Evolutionary conservation across 2,888 invertebrate genomes (phyloP), one percentile per base, ranked within the genome.

Genomic region (Carterocephalus palaemon): DNA sequence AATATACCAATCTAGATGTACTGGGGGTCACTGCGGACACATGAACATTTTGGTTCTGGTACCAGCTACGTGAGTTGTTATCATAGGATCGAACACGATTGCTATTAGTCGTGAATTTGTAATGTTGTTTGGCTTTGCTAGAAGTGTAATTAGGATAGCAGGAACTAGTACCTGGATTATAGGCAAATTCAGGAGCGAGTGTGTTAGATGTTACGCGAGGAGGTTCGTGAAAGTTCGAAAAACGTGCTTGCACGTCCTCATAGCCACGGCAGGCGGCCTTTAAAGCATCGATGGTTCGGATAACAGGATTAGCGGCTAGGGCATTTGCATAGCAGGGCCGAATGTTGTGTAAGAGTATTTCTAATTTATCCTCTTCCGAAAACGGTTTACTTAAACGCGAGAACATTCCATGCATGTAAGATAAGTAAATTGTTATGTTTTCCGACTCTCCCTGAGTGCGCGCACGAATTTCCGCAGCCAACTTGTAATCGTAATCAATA

Each of bases 131-230:
- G n/a, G n/a, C n/a, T n/a, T n/a, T n/a, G n/a, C n/a, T n/a, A n/a
- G n/a, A n/a, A n/a, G n/a, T 28, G 17, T 19, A n/a, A 13, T 24
- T 3, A 7, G 7, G 1, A 31, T 17, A 17, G 15, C 3, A 1
- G 2, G 29, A 24, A 32, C 10, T 19, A 2, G 6, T 24, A 23
- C n/a, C 22, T 15, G 20, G 5, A 8, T n/a, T 16, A 10, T 50
- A 50, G 3, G 48, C 50, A 41, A 49, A 50, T 9, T 53, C 52
- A 4, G 48, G 49, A 8, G 52, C 53, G 4, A 49, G 10, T 12
- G 48, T 46, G 13, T 40, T 40, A 2, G 38, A 5, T 16, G 29
- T 43, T 1, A 31, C 9, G 5, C 39, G 36, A 28, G 49, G 46
- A 2, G 52, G 52, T 23, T 52, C 52, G 3, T 23, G 40, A 39